Evolutionary conservation across 2,113 vertebrate genomes (phyloP).

Genomic region (Boleophthalmus pectinirostris): DNA sequence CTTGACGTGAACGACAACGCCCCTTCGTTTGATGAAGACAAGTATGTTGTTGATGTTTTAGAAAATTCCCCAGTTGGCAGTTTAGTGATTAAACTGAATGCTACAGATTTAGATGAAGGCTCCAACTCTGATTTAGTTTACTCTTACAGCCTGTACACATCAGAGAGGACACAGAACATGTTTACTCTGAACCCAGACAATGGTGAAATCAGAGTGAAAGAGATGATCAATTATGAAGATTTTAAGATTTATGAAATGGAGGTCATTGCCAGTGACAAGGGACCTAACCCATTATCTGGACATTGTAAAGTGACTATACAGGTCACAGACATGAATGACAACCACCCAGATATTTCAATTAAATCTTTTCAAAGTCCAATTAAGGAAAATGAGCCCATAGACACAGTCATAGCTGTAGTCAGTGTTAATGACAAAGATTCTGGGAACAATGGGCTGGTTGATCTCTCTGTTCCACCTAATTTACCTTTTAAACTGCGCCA

Average conservation of each 20-base stretch:
- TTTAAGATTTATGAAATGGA: constrained; percentile 76
- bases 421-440: constrained; percentile 67
- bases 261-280: constrained; percentile 76
- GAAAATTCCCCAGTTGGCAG: constrained; percentile 69
- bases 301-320: constrained; percentile 79
- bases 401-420: constrained; percentile 67
- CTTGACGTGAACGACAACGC: constrained; percentile 74
- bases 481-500: constrained; percentile 51
- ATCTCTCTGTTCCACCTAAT: constrained; percentile 23
- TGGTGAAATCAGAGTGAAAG: constrained; percentile 79
- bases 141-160: constrained; percentile 68
- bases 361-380: constrained; percentile 68
- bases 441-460: constrained; percentile 63
- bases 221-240: constrained; percentile 77
- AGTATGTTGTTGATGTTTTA: constrained; percentile 55
- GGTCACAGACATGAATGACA: constrained; percentile 81
- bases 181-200: constrained; percentile 73
- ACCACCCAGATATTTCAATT: constrained; percentile 76
- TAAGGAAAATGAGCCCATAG: constrained; percentile 64
- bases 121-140: constrained; percentile 66
- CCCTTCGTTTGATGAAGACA: constrained; percentile 63
- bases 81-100: constrained; percentile 59
- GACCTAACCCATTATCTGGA: constrained; percentile 68
- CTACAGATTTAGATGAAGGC: constrained; percentile 70
- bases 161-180: constrained; percentile 65